These are phyloP conservation scores for Xestia xanthographa DNA, from an alignment of 2,888 invertebrate genomes.

Conservation along the genomic window DNA sequence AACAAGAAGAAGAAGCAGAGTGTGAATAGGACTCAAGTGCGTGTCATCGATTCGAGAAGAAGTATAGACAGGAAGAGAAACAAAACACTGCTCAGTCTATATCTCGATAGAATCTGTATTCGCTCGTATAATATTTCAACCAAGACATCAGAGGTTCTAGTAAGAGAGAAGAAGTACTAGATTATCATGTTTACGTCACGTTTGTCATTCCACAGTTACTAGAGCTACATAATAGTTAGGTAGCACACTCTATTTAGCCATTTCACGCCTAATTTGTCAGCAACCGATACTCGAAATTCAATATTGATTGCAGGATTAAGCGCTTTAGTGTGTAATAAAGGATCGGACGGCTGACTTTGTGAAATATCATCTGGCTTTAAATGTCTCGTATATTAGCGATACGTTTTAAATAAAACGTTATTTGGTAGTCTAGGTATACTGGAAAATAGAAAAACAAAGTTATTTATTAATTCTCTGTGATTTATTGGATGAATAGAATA, in stretches of 20 bases:
- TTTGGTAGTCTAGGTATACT: background rate
- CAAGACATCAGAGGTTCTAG: background rate
- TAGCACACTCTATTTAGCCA: constrained; percentile 50
- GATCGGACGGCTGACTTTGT: constrained; percentile 56
- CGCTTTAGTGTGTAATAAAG: constrained; percentile 61
- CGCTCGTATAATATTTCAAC: background rate
- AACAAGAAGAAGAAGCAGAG: background rate
- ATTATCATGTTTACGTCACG: background rate
- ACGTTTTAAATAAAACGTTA: constrained; percentile 21
- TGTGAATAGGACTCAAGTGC: background rate
- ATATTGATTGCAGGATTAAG: constrained; percentile 67
- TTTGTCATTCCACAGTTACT: background rate
- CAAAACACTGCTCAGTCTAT: background rate
- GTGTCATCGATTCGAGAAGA: background rate
- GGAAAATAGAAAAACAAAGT: constrained; percentile 4
- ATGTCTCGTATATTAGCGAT: constrained; percentile 28
- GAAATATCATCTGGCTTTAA: constrained; percentile 56
- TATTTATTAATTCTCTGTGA: background rate
- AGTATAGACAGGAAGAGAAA: background rate
- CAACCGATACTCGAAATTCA: constrained; percentile 58
- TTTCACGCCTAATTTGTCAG: constrained; percentile 66
- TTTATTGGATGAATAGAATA: background rate
- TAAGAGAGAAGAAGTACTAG: background rate
- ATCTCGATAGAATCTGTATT: background rate
- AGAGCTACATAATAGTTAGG: constrained; percentile 30